These are phyloP conservation scores for Varroa destructor DNA, from an alignment of 1,140 invertebrate genomes.

Conservation along the genomic window DNA sequence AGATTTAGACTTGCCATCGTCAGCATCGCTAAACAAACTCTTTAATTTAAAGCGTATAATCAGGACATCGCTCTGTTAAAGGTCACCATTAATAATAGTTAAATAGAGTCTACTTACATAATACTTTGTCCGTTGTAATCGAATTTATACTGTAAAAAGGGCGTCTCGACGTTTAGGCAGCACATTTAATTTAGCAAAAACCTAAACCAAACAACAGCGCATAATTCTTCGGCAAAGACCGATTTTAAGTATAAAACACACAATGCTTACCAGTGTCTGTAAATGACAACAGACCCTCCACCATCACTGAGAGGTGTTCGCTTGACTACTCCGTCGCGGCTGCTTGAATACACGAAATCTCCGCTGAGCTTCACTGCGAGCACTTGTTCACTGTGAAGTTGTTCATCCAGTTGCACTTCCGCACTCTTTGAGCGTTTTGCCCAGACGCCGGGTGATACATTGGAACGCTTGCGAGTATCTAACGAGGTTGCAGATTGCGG, in stretches of 20 bases:
- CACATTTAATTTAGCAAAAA: no score
- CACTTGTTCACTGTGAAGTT: slow-evolving; percentile 9
- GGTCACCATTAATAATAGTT: no score
- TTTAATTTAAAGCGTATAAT: no score
- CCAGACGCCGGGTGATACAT: background rate
- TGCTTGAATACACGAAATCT: slow-evolving; percentile 13
- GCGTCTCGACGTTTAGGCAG: no score
- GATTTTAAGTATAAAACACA: no score
- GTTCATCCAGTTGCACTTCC: background rate
- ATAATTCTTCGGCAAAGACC: no score
- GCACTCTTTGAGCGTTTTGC: background rate
- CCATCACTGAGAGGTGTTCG: slow-evolving; percentile 19
- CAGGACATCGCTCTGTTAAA: no score
- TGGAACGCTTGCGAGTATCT: background rate
- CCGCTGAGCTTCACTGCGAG: background rate
- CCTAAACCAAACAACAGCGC: no score
- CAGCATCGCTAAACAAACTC: no score
- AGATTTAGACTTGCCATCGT: background rate
- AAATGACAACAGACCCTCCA: background rate
- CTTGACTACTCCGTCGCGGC: slow-evolving; percentile 10
- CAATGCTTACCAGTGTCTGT: slow-evolving; percentile 18
- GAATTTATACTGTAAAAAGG: no score
- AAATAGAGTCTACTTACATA: no score
- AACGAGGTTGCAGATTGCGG: background rate
- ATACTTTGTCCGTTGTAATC: no score